Percentiles rank a stretch among this genome's conserved stretches.
phyloP scores from a whole-genome alignment of 2,113 vertebrate genomes.

The Rhineura floridana region DNA sequence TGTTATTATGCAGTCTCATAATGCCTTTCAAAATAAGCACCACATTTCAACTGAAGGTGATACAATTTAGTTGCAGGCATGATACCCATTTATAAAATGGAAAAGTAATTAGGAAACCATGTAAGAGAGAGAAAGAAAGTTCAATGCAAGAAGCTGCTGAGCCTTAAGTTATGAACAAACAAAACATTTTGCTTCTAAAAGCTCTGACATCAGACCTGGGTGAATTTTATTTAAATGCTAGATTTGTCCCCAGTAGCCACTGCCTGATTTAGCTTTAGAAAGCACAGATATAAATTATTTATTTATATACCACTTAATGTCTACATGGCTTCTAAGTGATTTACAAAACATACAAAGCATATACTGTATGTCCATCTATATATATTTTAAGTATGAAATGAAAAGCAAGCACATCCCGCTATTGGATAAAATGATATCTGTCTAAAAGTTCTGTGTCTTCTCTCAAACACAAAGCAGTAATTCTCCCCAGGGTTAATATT shows the following conservation, averaged over 20 bases:
- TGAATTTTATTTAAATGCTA: too few relatives aligned
- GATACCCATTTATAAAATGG: background rate
- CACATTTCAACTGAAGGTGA: background rate
- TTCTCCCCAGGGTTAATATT: background rate
- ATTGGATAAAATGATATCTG: background rate
- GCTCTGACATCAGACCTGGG: too few relatives aligned
- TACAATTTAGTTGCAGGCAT: background rate
- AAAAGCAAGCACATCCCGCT: background rate
- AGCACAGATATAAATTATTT: too few relatives aligned
- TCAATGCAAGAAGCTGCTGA: background rate
- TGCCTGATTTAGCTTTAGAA: background rate
- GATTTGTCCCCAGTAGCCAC: too few relatives aligned
- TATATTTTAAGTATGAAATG: background rate
- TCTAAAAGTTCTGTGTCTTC: background rate
- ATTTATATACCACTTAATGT: too few relatives aligned
- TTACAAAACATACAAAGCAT: too few relatives aligned
- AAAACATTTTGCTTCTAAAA: background rate
- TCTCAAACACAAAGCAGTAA: background rate
- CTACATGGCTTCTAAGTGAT: too few relatives aligned
- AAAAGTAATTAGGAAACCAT: background rate
- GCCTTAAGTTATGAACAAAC: background rate
- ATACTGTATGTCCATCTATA: too few relatives aligned
- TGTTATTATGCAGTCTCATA: constrained; percentile 9
- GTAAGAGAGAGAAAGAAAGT: background rate
- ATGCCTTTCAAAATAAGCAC: constrained; percentile 17